Conservation (phyloP, 2,888 invertebrate genomes). For the Prenolepis imparis region DNA sequence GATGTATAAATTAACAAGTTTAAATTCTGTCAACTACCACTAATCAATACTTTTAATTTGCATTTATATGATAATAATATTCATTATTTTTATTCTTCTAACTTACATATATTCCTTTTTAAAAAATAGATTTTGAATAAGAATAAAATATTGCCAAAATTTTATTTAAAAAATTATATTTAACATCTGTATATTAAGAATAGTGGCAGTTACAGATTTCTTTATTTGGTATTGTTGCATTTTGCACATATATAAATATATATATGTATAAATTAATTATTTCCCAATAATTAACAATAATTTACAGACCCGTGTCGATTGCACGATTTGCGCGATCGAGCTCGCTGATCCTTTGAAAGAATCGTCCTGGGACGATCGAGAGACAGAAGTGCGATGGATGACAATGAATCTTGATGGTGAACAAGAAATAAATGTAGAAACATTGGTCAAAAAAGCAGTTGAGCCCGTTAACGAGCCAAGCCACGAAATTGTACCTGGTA, state of each 20-base stretch:
- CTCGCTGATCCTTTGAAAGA: constrained; percentile 67
- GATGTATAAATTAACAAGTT: constrained; percentile 50
- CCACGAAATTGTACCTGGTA: constrained; percentile 77
- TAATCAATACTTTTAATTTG: not conserved
- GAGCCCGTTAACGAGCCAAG: constrained; percentile 82
- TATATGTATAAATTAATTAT: constrained; percentile 14
- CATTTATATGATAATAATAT: not conserved
- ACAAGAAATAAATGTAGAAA: constrained; percentile 31
- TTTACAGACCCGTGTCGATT: constrained; percentile 74
- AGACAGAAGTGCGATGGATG: constrained; percentile 83
- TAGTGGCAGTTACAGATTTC: not conserved
- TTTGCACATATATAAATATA: not conserved
- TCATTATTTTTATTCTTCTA: not conserved
- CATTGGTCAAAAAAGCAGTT: constrained; percentile 75
- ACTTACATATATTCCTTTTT: not conserved
- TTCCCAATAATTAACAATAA: not conserved
- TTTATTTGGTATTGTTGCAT: not conserved
- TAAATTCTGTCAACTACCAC: not conserved
- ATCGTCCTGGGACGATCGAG: constrained; percentile 86
- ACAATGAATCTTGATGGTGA: constrained; percentile 48
- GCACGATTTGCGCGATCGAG: constrained; percentile 73
- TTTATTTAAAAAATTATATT: not conserved
- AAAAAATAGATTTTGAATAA: not conserved
- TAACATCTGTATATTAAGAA: not conserved
- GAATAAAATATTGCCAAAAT: not conserved